Evolutionary conservation across 2,113 vertebrate species (phyloP), one percentile per base, ranked within the genome.

Genomic region (Plotosus lineatus): DNA sequence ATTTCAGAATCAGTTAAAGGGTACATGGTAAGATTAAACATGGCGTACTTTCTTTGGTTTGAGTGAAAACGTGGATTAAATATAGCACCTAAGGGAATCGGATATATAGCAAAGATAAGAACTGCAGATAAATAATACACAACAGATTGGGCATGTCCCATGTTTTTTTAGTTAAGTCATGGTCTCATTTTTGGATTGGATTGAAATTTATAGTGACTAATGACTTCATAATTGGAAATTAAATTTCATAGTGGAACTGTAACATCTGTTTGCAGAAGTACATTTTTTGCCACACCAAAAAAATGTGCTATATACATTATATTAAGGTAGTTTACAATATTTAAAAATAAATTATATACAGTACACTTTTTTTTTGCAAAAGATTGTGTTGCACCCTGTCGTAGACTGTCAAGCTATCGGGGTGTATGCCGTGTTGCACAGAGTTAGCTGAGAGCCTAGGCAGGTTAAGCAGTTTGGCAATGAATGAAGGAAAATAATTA

Each of bases 101-200:
- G 26, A 14, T 26, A 8, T 48, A 71, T 71, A 71, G 61, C 17
- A 38, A 38, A 23, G n/a, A 33, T 17, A 11, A 46, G 4, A 50
- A 33, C 23, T 9, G 3, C 6, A 31, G n/a, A 61, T 61, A 44
- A 42, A 44, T 46, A 60, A 48, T 46, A 42, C 42, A 63, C 26
- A 36, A 1, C 46, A 36, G 14, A 76, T 21, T 46, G 40, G 33
- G 38, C 10, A 0, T 36, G 28, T 36, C 14, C 12, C 1, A 14
- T 48, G 3, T 61, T 65, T 63, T 50, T 77, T 21, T 48, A 40
- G 55, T 46, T 28, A 51, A 50, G 80, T 38, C 50, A 75, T 83
- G 17, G 78, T 78, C 60, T 80, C n/a, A 11, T 75, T 81, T 50
- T 73, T 65, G 26, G 80, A 77, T 38, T 28, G 23, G 63, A 4